Evolutionary conservation across 2,888 invertebrate species (phyloP).

Genomic region (Parnassius orleans): DNA sequence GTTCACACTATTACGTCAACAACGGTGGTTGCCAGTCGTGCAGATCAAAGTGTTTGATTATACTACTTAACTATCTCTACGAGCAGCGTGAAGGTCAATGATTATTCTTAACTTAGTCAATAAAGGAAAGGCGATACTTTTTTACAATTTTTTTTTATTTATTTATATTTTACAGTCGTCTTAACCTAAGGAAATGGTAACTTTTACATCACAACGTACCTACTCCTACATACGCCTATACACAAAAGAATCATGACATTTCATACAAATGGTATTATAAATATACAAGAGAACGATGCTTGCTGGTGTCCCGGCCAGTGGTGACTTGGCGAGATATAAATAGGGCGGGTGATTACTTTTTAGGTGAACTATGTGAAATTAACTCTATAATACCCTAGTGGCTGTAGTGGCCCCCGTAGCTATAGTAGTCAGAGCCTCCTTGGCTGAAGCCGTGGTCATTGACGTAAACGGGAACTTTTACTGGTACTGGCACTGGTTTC

Average conservation of each 20-base stretch:
- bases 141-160: slow-evolving; percentile 59
- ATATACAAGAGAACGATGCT: slow-evolving; percentile 64
- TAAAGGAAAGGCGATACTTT: slow-evolving; percentile 45
- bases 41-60: slow-evolving; percentile 41
- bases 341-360: slow-evolving; percentile 51
- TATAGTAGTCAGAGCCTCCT: slow-evolving; percentile 25
- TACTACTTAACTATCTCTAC: slow-evolving; percentile 36
- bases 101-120: slow-evolving; percentile 42
- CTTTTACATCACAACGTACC: slow-evolving; percentile 75
- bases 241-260: slow-evolving; percentile 62
- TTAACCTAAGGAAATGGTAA: slow-evolving; percentile 72
- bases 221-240: slow-evolving; percentile 64
- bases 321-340: slow-evolving; percentile 54
- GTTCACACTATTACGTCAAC: slow-evolving; percentile 24
- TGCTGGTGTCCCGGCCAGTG: slow-evolving; percentile 69
- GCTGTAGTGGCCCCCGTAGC: slow-evolving; percentile 52
- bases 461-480: slow-evolving; percentile 72
- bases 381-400: slow-evolving; percentile 59
- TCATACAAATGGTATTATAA: slow-evolving; percentile 70
- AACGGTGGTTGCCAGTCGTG: slow-evolving; percentile 26
- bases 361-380: slow-evolving; percentile 52
- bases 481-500: slow-evolving; percentile 80
- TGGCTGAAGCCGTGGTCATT: slow-evolving; percentile 46
- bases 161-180: slow-evolving; percentile 67
- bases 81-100: slow-evolving; percentile 54